Percentiles rank a stretch among this genome's conserved stretches.
phyloP scores from a whole-genome alignment of 2,888 invertebrate genomes.

The Drosophila pegasa region DNA sequence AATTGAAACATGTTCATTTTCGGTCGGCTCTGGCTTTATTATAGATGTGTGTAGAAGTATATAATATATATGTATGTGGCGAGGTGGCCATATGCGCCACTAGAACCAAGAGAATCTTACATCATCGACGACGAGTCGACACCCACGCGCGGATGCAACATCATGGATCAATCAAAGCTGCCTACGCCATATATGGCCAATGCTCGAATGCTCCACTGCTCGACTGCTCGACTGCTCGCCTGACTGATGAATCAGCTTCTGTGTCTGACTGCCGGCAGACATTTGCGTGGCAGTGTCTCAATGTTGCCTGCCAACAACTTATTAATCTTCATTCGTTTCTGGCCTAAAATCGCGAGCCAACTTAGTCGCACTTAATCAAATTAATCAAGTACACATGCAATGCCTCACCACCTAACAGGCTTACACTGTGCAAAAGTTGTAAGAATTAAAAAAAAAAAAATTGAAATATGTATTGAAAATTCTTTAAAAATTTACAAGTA shows the following conservation, averaged over 20 bases:
- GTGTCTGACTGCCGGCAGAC: slow-evolving; percentile 49
- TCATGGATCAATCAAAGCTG: slow-evolving; percentile 43
- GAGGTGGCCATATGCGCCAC: slow-evolving; percentile 27
- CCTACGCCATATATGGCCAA: slow-evolving; percentile 32
- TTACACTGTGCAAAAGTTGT: slow-evolving; percentile 5
- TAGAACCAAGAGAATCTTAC: slow-evolving; percentile 38
- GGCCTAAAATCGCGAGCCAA: slow-evolving; percentile 29
- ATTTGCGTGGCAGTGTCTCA: slow-evolving; percentile 38
- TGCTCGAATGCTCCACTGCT: slow-evolving; percentile 12
- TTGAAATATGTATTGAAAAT: too few species aligned
- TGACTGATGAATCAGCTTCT: slow-evolving; percentile 38
- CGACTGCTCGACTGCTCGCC: slow-evolving; percentile 10
- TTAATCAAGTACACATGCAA: slow-evolving; percentile 64
- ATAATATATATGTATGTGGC: slow-evolving; percentile 1
- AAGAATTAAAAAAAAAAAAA: too few species aligned
- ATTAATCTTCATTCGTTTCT: slow-evolving; percentile 46
- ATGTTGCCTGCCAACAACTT: slow-evolving; percentile 41
- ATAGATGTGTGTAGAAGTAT: neutral
- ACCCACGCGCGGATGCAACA: slow-evolving; percentile 39
- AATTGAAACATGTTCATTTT: slow-evolving; percentile 54
- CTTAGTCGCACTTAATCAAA: slow-evolving; percentile 59
- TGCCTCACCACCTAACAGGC: slow-evolving; percentile 1
- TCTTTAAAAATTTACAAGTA: neutral
- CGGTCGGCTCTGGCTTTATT: slow-evolving; percentile 7
- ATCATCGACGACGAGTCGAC: slow-evolving; percentile 45